These are phyloP conservation scores for Hemiprocne comata DNA, from an alignment of 2,113 vertebrate species.

Conservation along the genomic window DNA sequence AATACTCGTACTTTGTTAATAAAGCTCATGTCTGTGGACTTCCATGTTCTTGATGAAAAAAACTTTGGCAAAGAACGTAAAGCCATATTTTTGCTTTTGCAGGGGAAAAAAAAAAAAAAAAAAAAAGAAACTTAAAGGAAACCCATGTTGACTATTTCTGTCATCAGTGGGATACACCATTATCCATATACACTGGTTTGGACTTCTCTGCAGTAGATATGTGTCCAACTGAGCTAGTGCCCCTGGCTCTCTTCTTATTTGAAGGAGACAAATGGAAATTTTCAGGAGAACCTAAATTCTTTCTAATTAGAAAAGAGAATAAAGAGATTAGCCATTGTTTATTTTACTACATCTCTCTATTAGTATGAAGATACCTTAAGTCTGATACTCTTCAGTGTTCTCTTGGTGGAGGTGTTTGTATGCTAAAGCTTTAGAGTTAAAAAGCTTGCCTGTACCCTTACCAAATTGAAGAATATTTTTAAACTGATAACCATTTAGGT, in stretches of 20 bases:
- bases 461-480: not conserved
- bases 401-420: not conserved
- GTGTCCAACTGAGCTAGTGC: accelerated
- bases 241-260: not conserved
- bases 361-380: not conserved
- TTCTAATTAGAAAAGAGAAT: not conserved
- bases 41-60: not conserved
- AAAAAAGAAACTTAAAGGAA: not conserved
- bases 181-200: accelerated
- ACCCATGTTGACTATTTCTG: not conserved
- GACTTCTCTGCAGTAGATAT: accelerated
- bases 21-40: not conserved
- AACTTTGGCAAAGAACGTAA: not conserved
- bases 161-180: accelerated
- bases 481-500: not conserved
- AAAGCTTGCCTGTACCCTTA: accelerated
- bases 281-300: not conserved
- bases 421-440: not conserved
- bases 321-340: not conserved
- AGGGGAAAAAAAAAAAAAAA: not conserved
- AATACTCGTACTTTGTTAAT: not conserved
- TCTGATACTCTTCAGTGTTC: not conserved
- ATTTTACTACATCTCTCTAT: not conserved
- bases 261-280: not conserved
- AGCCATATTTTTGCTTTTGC: accelerated